Evolutionary conservation across 2,797 vertebrate species (phyloP), one percentile per base, ranked within the genome.

Genomic region (Diglossa cyanea): DNA sequence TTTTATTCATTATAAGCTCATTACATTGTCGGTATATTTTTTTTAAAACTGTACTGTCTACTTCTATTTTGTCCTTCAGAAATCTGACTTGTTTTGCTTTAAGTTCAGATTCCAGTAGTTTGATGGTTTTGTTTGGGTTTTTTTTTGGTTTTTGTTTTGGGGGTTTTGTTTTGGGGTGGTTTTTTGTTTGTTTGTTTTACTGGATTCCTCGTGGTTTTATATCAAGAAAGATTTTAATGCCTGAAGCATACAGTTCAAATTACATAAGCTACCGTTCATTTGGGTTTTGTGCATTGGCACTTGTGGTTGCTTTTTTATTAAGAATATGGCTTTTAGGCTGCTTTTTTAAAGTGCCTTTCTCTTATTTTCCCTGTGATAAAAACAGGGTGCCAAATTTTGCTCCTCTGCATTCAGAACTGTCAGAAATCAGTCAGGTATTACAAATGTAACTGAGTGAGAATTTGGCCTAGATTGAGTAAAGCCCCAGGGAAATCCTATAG

Each of bases 401-500:
- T 87, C 9, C 48, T 8, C 16, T 77, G 19, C 9, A 33, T 39
- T 26, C 51, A 31, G 61, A 73, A 4, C 14, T 51, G 21, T 77
- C 71, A 65, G 71, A 78, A 87, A 76, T 66, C 31, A 30, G 25
- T 40, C 40, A 75, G 23, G 8, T 92, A 79, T 70, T 35, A 31
- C 12, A 72, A 62, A 70, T 76, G 18, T 67, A 68, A 79, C 20
- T 13, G 45, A 72, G n/a, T 35, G 62, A 73, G 48, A 88, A 62
- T 75, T 90, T 85, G 63, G 67, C 81, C 23, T 51, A 53, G 39
- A 45, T 35, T 90, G 6, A 53, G 57, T 68, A 68, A 95, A 87
- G 40, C 74, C 60, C 79, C 45, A 76, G 82, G 80, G 94, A 95
- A 95, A 78, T 86, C 20, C 44, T 95, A 74, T 72, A 80, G 81